Evolutionary conservation across 1,140 invertebrate genomes (phyloP), one percentile per base, ranked within the genome.

Genomic region (Penaeus vannamei): DNA sequence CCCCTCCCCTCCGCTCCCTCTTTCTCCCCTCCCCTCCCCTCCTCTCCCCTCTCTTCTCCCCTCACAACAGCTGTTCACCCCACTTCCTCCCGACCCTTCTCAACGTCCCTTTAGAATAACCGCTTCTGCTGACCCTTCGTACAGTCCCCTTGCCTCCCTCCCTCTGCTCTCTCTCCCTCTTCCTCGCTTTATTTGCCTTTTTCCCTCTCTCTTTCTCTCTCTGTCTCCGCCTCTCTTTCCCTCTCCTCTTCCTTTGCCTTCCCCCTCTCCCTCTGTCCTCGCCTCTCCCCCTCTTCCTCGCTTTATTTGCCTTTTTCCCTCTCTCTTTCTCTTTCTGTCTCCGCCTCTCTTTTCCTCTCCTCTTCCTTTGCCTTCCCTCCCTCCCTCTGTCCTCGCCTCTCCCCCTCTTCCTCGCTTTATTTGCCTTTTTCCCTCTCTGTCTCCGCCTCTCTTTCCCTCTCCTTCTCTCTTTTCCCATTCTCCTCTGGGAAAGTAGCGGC

Each of bases 91-190:
- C 4, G 36, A 42, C 36, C 36, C 36, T 42, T 42, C 36, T 42
- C 36, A 42, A 42, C 36, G 36, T 42, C 36, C 36, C 36, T 42
- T 7, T 42, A 42, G 36, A 42, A 42, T 42, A 42, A 42, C 36
- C 36, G 36, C 36, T 42, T 42, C 36, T 42, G 36, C 36, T 42
- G 36, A 42, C 36, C 36, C 36, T 42, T 42, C 36, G 4, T 42
- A 42, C 36, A 42, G 8, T 83, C 81, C 59, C 81, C 53, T 32
- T 79, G n/a, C 22, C 26, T 79, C 42, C 59, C 76, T 79, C 42
- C 64, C 23, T 79, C 8, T 46, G 8, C 1, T 20, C 14, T 82
- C 46, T 53, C 29, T 46, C 53, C 42, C 83, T 66, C 29, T 17
- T 36, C 62, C 66, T 60, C 36, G 26, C 60, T n/a, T 32, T 66